phyloP scores from a whole-genome alignment of 2,888 invertebrate genomes.

The Ochropleura leucogaster region DNA sequence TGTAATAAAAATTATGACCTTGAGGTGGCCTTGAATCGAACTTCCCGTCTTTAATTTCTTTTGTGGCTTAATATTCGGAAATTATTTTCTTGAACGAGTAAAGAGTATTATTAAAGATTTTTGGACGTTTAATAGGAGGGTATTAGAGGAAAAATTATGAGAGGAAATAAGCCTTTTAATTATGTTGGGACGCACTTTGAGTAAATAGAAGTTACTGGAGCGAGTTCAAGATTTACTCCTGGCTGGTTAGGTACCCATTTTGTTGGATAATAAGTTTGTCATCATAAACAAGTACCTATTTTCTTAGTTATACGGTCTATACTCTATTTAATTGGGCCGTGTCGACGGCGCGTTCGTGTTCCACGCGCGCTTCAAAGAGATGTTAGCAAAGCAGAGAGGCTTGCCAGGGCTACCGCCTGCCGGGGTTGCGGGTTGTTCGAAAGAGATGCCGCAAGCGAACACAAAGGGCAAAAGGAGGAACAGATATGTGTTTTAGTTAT shows the following conservation, averaged over 20 bases:
- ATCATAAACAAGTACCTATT: background rate
- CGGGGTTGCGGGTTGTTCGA: too few relatives aligned
- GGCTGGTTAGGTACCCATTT: background rate
- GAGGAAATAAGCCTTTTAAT: conserved; percentile 34
- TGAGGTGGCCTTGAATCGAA: conserved; percentile 21
- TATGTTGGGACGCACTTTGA: background rate
- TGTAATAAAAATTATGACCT: conserved; percentile 35
- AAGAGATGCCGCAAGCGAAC: too few relatives aligned
- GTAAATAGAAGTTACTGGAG: conserved; percentile 5
- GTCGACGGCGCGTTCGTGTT: too few relatives aligned
- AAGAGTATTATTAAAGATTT: conserved; percentile 23
- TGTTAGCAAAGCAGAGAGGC: too few relatives aligned
- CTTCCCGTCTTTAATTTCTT: conserved; percentile 17
- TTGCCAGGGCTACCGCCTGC: too few relatives aligned
- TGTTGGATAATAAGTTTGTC: background rate
- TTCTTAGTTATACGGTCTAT: background rate
- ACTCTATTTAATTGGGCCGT: too few relatives aligned
- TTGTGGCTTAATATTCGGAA: conserved; percentile 35
- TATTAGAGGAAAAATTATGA: background rate
- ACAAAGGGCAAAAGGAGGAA: too few relatives aligned
- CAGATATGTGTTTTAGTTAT: too few relatives aligned
- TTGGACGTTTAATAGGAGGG: conserved; percentile 9
- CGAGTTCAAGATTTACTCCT: background rate
- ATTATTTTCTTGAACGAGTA: conserved; percentile 15
- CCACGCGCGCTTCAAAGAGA: too few relatives aligned